phyloP scores from a whole-genome alignment of 2,888 invertebrate genomes.

The Latrodectus elegans region DNA sequence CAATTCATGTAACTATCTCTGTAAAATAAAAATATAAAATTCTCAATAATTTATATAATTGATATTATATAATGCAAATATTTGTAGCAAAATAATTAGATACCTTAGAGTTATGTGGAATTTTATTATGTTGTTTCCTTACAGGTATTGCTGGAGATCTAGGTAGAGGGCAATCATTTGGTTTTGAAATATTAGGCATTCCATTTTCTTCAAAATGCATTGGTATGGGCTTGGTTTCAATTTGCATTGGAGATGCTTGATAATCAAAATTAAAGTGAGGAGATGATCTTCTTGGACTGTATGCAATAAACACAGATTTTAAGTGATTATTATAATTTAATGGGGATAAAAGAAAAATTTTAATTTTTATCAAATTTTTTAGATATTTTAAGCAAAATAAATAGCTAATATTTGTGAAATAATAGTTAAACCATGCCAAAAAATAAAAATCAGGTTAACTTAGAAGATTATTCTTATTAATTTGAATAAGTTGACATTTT shows the following conservation, averaged over 20 bases:
- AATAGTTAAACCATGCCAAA: too few species aligned
- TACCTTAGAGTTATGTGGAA: constrained; percentile 30
- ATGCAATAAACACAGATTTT: neutral
- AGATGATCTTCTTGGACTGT: constrained; percentile 56
- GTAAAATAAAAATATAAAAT: constrained; percentile 7
- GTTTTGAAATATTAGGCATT: constrained; percentile 8
- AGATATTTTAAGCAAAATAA: too few species aligned
- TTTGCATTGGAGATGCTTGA: constrained; percentile 13
- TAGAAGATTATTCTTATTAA: too few species aligned
- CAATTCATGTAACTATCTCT: constrained; percentile 23
- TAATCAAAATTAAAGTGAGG: constrained; percentile 54
- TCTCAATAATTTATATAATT: too few species aligned
- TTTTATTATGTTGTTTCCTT: constrained; percentile 25
- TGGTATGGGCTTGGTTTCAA: constrained; percentile 3
- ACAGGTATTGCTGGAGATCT: constrained; percentile 69
- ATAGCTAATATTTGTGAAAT: too few species aligned
- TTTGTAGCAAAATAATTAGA: neutral
- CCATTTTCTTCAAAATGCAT: constrained; percentile 64
- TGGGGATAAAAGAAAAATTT: too few species aligned
- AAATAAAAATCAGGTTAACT: too few species aligned
- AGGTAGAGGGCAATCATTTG: constrained; percentile 40
- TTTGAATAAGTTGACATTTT: too few species aligned
- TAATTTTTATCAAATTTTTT: too few species aligned
- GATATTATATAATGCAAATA: too few species aligned
- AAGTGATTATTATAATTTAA: too few species aligned